Evolutionary conservation across 2,888 invertebrate genomes (phyloP), one percentile per base, ranked within the genome.

Genomic region (Toxonevra muliebris): DNA sequence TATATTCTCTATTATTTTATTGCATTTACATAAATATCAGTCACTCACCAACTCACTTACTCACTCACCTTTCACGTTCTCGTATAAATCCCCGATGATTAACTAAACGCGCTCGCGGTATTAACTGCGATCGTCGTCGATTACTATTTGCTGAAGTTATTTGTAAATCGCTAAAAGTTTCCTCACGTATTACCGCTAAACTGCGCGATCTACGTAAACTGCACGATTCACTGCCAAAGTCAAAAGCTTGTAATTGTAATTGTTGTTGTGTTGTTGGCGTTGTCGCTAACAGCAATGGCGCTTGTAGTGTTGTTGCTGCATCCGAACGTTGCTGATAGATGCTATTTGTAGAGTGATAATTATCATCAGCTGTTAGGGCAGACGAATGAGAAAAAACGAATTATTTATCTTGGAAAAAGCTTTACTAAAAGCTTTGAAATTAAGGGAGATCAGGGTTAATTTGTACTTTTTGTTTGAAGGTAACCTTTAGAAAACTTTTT

Each of bases 101-200:
- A 78, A 92, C 92, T 73, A 93, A 87, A 81, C 91, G 92, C 61
- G 93, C 93, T 77, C 93, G 88, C 69, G 93, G 93, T 85, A 93
- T 93, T 68, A 93, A 87, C 85, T 93, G 93, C 62, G 91, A 91
- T 76, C 92, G 87, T 73, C 92, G 87, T 79, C 90, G 88, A 78
- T 87, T 88, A 76, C 88, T 88, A 73, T 89, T 88, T 81, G 89
- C 88, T 75, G 88, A 87, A 75, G 88, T 88, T 78, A 90, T 88
- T 83, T 90, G 89, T 77, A 91, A 87, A 79, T 90, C 91, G 77
- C 90, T 90, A 85, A 90, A 91, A 55, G 92, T 89, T 85, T 93
- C 92, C 82, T 93, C 93, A 81, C 92, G 88, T 81, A 92, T 91
- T 70, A 92, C 91, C 71, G 92, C 92, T 80, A 93, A 88, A 79